A percentile compares a stretch with the other conserved stretches of the same genome.
Conservation (phyloP, 1,140 invertebrate genomes). For the Heliconius congener region DNA sequence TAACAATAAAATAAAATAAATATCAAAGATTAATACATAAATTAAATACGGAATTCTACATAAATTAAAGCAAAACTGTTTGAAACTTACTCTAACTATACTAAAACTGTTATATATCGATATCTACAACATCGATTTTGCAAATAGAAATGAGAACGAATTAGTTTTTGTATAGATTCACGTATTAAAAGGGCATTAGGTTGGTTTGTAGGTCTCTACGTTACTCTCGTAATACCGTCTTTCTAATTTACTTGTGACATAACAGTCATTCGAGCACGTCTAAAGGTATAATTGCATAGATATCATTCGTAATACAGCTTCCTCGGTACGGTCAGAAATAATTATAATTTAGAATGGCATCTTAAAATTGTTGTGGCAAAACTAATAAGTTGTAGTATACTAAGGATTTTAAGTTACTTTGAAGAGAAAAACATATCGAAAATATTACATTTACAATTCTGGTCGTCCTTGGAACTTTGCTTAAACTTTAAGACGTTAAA, state of each 20-base stretch:
- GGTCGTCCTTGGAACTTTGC: no score
- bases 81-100: not conserved
- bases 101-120: not conserved
- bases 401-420: not conserved
- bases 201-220: not conserved
- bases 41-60: no score
- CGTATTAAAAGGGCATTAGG: conserved; percentile 10
- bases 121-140: not conserved
- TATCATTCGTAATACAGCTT: not conserved
- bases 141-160: not conserved
- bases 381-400: not conserved
- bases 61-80: no score
- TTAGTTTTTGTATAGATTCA: conserved; percentile 3
- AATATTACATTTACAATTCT: not conserved
- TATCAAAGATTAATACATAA: no score
- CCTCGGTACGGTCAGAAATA: not conserved
- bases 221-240: not conserved
- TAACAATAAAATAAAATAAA: no score
- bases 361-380: not conserved
- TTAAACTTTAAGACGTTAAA: no score
- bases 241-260: conserved; percentile 9
- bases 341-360: not conserved
- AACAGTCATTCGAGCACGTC: conserved; percentile 3
- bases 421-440: not conserved
- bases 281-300: not conserved